These are phyloP conservation scores for Spea hammondii DNA, from an alignment of 2,797 vertebrate species.

Conservation along the genomic window DNA sequence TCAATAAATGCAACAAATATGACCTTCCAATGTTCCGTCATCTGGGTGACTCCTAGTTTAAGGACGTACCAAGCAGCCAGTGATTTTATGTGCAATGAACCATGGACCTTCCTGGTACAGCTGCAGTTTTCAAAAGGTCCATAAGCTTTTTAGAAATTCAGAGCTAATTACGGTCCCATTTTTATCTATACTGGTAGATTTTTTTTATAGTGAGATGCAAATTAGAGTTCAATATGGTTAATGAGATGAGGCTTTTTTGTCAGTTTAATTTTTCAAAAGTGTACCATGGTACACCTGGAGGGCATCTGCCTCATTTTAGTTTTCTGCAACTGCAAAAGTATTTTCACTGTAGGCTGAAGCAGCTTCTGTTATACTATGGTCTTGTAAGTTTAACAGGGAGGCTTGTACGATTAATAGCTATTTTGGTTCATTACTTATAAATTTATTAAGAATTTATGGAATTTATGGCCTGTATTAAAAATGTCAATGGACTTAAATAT, in stretches of 20 bases:
- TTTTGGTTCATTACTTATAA: conserved; percentile 33
- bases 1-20: conserved; percentile 56
- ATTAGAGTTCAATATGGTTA: conserved; percentile 48
- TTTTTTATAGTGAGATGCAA: conserved; percentile 34
- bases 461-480: conserved; percentile 52
- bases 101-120: conserved; percentile 53
- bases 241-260: conserved; percentile 51
- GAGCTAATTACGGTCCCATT: conserved; percentile 58
- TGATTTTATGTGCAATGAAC: conserved; percentile 55
- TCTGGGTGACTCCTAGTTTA: conserved; percentile 41
- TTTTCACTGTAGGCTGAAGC: conserved; percentile 15
- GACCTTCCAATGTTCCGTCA: conserved; percentile 57
- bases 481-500: conserved; percentile 3
- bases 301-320: conserved; percentile 42
- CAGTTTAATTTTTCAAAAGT: conserved; percentile 43
- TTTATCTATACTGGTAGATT: conserved; percentile 48
- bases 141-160: conserved; percentile 59
- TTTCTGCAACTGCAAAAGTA: conserved; percentile 27
- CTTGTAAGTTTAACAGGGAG: conserved; percentile 22
- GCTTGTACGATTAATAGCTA: conserved; percentile 44
- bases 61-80: conserved; percentile 45
- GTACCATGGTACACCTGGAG: conserved; percentile 46
- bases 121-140: conserved; percentile 59
- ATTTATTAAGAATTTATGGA: conserved; percentile 29
- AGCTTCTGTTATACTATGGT: conserved; percentile 8